Base-by-base conservation (phyloP, 2,113 vertebrate species). In the Hemicordylus capensis region DNA sequence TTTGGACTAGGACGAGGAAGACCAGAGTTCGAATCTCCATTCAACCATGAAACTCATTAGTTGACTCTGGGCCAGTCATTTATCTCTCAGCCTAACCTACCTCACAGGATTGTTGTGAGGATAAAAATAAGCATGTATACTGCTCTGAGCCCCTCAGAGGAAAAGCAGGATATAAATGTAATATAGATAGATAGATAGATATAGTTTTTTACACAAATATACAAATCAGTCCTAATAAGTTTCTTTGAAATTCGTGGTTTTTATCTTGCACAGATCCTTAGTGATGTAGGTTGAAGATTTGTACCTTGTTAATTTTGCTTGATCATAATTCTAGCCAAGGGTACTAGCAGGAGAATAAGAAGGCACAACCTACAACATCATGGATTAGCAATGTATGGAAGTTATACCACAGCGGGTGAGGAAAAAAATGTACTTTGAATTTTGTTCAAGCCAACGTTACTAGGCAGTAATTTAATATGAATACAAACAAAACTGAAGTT, bases 391-490 rank as follows among this genome's bases (percentile, higher is more conserved):
- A 48, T 10, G 8, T 56, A 37, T 28, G 24, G 59, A 76, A 15
- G 19, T 86, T 89, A 81, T 61, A 5, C 72, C 82, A 63, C 0
- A 0, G 31, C 70, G 84, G 56, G 63, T 87, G 78, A 85, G 77
- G 74, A 24, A 72, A 0, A n/a, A 81, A 84, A 88, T 76, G 28
- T 17, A 79, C 20, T 73, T 39, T 66, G 46, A 63, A 22, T 44
- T 61, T 22, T 73, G 9, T 74, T 91, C 66, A 81, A 88, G 76
- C 31, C 39, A 63, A 24, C 4, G 34, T 28, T 69, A 44, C 20
- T 64, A 44, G 42, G 48, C 54, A 26, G 2, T 59, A 59, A 88
- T n/a, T 78, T 20, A 63, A 11, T 5, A 46, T 59, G 66, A 2
- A 44, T 58, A 81, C 86, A 8, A 72, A 86, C 76, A 69, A 26